A percentile compares a stretch with the other conserved stretches of the same genome.
These are phyloP conservation scores for Mionectes macconnelli DNA, from an alignment of 2,113 vertebrate species.

Conservation along the genomic window DNA sequence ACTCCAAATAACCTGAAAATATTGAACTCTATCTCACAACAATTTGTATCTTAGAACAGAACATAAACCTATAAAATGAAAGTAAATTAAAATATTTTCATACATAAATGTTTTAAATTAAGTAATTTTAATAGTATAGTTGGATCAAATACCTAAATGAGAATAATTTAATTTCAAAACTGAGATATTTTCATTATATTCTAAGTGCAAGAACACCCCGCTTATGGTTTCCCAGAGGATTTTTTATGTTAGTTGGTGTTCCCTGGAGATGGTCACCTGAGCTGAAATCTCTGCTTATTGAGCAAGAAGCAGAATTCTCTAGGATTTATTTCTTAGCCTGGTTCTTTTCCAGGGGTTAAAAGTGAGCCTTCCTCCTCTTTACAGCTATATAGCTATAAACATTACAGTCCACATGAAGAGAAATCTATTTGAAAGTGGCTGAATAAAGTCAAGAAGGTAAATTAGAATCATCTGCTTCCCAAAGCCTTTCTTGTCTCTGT, in stretches of 20 bases:
- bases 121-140: neutral
- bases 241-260: neutral
- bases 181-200: neutral
- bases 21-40: neutral
- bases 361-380: neutral
- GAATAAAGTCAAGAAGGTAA: constrained; percentile 62
- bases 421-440: constrained; percentile 57
- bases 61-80: neutral
- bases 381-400: neutral
- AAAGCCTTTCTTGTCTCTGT: constrained; percentile 50
- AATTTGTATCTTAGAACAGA: neutral
- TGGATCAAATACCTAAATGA: neutral
- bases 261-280: neutral
- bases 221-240: neutral
- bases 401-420: neutral
- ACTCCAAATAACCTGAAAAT: neutral
- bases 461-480: constrained; percentile 67
- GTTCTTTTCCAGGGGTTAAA: constrained; percentile 17
- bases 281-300: neutral
- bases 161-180: neutral
- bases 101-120: neutral
- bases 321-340: neutral
- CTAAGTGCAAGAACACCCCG: neutral
- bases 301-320: neutral
- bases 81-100: neutral